These are phyloP conservation scores for Trimorus sp. DNA, from an alignment of 2,888 invertebrate genomes.

Conservation along the genomic window DNA sequence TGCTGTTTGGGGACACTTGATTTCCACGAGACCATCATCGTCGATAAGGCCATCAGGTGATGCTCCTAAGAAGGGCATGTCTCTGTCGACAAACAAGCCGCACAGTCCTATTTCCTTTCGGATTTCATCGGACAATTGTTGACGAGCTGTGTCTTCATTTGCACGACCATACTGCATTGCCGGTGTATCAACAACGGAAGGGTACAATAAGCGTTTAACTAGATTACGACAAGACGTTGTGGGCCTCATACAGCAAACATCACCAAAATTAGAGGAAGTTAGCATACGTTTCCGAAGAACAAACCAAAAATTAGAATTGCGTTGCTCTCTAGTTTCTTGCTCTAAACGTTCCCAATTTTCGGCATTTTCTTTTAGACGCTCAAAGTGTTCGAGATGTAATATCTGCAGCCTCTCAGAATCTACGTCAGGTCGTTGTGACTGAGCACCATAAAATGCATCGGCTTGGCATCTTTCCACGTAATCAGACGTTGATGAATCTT, in stretches of 20 bases:
- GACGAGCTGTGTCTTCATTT: constrained; percentile 56
- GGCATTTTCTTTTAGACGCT: constrained; percentile 47
- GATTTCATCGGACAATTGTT: too few relatives aligned
- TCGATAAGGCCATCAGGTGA: too few relatives aligned
- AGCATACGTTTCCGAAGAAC: constrained; percentile 49
- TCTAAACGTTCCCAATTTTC: constrained; percentile 50
- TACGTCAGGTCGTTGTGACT: constrained; percentile 58
- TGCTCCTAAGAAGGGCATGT: too few relatives aligned
- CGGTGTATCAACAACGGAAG: not conserved
- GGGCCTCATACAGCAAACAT: constrained; percentile 29
- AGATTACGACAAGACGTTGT: constrained; percentile 23
- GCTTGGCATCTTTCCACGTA: not conserved
- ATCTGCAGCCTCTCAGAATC: constrained; percentile 27
- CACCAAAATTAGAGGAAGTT: constrained; percentile 66
- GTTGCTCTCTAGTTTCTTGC: constrained; percentile 51
- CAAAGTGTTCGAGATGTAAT: constrained; percentile 31
- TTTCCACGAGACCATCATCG: too few relatives aligned
- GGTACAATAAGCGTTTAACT: constrained; percentile 20
- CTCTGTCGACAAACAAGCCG: too few relatives aligned
- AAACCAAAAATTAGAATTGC: constrained; percentile 45
- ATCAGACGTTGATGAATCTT: not conserved
- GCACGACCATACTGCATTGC: constrained; percentile 45
- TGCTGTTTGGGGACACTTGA: constrained; percentile 29
- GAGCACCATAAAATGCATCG: constrained; percentile 60
- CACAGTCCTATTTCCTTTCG: too few relatives aligned